Percentiles rank a stretch among this genome's conserved stretches.
phyloP scores from a whole-genome alignment of 2,888 invertebrate species.

The Chrysina gloriosa region DNA sequence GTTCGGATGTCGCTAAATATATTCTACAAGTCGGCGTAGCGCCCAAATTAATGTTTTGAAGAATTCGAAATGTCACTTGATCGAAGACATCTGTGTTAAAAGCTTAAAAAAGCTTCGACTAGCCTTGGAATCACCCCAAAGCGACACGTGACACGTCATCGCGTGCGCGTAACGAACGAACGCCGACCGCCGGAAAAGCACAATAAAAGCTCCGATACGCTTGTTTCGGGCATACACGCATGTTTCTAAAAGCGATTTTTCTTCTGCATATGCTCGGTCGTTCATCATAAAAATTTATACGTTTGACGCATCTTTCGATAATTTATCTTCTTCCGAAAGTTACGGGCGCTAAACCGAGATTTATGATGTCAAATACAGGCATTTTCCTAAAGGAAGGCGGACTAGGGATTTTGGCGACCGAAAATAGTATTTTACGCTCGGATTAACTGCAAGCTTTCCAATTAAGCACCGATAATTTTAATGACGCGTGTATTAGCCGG shows the following conservation, averaged over 20 bases:
- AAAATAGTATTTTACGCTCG: conserved; percentile 12
- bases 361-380: background rate
- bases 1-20: background rate
- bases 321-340: conserved; percentile 3
- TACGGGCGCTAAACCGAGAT: background rate
- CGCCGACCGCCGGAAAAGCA: too few species aligned
- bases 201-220: background rate
- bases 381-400: background rate
- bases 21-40: conserved; percentile 3
- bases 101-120: conserved; percentile 4
- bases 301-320: background rate
- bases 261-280: too few species aligned
- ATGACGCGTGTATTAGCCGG: background rate
- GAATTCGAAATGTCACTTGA: conserved; percentile 3
- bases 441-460: background rate
- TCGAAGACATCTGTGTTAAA: conserved; percentile 15
- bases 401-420: background rate
- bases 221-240: too few species aligned
- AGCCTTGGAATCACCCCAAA: conserved; percentile 11
- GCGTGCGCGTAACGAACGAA: too few species aligned
- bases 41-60: conserved; percentile 12
- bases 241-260: too few species aligned
- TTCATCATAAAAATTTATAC: background rate
- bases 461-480: conserved; percentile 11
- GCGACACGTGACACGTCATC: background rate